Percentiles rank a stretch among this genome's conserved stretches.
Evolutionary conservation across 1,140 invertebrate species (phyloP).

Genomic region (Macrobrachium nipponense): DNA sequence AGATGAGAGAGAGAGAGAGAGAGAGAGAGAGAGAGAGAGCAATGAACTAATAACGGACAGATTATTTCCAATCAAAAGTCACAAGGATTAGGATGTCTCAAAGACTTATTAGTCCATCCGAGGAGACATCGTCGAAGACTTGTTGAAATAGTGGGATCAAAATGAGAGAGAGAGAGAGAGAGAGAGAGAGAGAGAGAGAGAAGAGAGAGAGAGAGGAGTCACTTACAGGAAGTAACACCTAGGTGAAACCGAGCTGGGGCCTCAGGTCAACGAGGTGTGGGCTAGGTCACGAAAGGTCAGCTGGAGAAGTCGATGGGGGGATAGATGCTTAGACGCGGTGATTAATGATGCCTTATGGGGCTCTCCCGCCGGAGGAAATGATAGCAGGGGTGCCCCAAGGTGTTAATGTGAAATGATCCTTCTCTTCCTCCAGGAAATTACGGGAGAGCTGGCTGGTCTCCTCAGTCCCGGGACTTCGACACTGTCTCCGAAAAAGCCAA

Average conservation of each 20-base stretch:
- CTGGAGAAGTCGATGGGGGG: neutral
- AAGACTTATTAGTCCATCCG: no score
- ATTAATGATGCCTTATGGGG: neutral
- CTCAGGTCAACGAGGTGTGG: slow-evolving; percentile 21
- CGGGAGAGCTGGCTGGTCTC: no score
- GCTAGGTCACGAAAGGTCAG: slow-evolving; percentile 6
- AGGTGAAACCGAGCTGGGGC: slow-evolving; percentile 8
- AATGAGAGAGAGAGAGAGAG: neutral
- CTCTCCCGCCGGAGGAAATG: neutral
- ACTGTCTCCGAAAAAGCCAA: no score
- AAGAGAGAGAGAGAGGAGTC: slow-evolving; percentile 6
- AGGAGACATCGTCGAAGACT: no score
- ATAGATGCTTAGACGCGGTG: neutral
- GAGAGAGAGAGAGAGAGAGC: neutral
- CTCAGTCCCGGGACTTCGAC: no score
- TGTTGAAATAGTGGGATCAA: neutral
- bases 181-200: slow-evolving; percentile 12
- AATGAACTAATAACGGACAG: neutral
- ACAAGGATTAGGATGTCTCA: neutral
- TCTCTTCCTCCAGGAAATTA: no score
- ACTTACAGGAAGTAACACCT: slow-evolving; percentile 45
- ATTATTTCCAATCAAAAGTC: no score
- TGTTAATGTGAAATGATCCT: no score
- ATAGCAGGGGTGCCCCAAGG: neutral
- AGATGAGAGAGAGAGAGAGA: no score